Evolutionary conservation across 30 jellyfish, hydroid and myxozoan species (phyloP).

Genomic region (Aurelia coerulea): DNA sequence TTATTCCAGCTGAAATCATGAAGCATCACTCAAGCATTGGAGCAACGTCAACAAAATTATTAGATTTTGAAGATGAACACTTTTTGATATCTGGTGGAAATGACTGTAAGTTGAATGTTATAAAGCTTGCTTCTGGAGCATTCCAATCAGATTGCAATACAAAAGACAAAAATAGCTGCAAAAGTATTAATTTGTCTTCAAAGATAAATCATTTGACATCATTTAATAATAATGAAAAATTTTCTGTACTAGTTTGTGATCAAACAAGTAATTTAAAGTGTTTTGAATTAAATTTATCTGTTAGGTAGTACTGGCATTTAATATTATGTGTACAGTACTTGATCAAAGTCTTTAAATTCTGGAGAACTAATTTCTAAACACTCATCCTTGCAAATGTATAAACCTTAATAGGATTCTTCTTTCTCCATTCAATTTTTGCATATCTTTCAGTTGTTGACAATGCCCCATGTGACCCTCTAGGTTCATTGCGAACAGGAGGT

Average conservation of each 20-base stretch:
- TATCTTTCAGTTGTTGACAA: too few species aligned
- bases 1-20: slow-evolving; percentile 49
- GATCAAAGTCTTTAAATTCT: too few species aligned
- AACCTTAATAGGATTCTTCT: too few species aligned
- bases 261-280: slow-evolving; percentile 31
- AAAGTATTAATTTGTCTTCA: slow-evolving; percentile 17
- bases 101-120: slow-evolving; percentile 64
- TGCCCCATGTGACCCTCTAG: too few species aligned
- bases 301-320: too few species aligned
- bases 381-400: too few species aligned
- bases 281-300: slow-evolving; percentile 15
- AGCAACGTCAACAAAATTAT: slow-evolving; percentile 40
- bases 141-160: neutral
- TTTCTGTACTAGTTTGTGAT: slow-evolving; percentile 38
- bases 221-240: slow-evolving; percentile 4
- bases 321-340: too few species aligned
- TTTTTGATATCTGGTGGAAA: slow-evolving; percentile 86
- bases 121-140: slow-evolving; percentile 38
- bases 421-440: too few species aligned
- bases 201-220: slow-evolving; percentile 39
- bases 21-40: slow-evolving; percentile 85
- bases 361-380: too few species aligned
- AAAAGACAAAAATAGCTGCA: neutral
- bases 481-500: too few species aligned
- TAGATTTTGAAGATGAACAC: slow-evolving; percentile 2